A percentile compares a stretch with the other conserved stretches of the same genome.
Evolutionary conservation across 1,140 invertebrate species (phyloP).

Genomic region (Leptonema lineaticorne): DNA sequence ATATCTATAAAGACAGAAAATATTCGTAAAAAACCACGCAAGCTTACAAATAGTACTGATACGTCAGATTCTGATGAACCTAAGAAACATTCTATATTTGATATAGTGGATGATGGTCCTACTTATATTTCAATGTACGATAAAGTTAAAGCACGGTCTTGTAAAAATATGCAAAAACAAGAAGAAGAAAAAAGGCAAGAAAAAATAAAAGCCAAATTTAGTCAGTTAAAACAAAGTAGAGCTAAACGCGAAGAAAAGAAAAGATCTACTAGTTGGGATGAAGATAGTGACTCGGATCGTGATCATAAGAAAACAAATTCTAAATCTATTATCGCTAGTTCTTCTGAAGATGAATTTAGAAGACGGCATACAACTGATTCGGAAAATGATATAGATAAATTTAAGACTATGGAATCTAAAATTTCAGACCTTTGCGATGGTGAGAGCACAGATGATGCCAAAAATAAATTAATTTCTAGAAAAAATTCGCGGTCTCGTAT

Average conservation of each 20-base stretch:
- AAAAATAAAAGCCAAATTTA: constrained; percentile 86
- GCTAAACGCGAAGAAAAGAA: constrained; percentile 86
- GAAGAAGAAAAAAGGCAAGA: constrained; percentile 86
- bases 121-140: constrained; percentile 98
- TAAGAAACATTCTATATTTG: constrained; percentile 90
- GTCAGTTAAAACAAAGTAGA: constrained; percentile 81
- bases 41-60: constrained; percentile 58
- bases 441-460: constrained; percentile 50
- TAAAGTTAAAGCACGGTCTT: constrained; percentile 94
- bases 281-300: constrained; percentile 68
- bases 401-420: constrained; percentile 42
- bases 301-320: constrained; percentile 49
- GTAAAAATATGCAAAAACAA: constrained; percentile 87
- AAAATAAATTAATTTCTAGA: constrained; percentile 52
- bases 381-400: constrained; percentile 50
- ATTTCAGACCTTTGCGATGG: constrained; percentile 45
- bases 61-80: constrained; percentile 72
- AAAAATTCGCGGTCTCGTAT: constrained; percentile 61
- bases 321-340: constrained; percentile 58
- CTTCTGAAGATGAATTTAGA: constrained; percentile 59
- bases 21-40: constrained; percentile 54
- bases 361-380: constrained; percentile 48
- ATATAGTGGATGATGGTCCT: constrained; percentile 85
- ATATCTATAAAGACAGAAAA: constrained; percentile 45
- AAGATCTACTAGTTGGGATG: constrained; percentile 82